Evolutionary conservation across 1,140 invertebrate species (phyloP).

Genomic region (Cyphomyrmex costatus): DNA sequence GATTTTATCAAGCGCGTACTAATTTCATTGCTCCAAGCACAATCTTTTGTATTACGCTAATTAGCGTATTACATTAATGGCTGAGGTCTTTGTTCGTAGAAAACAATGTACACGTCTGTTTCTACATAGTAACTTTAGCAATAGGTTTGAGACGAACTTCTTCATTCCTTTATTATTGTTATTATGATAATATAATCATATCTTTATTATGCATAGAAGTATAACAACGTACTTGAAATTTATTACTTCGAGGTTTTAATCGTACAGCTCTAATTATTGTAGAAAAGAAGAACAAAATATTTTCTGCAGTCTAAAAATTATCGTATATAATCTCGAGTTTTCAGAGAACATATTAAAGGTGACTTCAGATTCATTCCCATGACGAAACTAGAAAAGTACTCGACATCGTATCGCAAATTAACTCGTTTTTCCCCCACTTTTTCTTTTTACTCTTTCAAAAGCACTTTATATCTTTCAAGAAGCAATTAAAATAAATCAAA

Average conservation of each 20-base stretch:
- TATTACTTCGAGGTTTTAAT: not conserved
- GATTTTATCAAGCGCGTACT: constrained; percentile 18
- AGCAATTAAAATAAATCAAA: constrained; percentile 62
- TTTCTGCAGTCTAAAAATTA: constrained; percentile 8
- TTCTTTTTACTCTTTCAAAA: not conserved
- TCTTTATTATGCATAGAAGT: not conserved
- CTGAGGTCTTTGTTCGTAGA: not conserved
- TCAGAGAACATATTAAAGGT: not conserved
- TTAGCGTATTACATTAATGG: constrained; percentile 18
- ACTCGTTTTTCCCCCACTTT: not conserved
- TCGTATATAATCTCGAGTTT: not conserved
- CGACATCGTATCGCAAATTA: constrained; percentile 17
- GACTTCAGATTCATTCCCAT: constrained; percentile 5
- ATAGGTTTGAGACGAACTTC: not conserved
- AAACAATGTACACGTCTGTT: not conserved
- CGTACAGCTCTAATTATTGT: too few relatives aligned
- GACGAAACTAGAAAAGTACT: constrained; percentile 11
- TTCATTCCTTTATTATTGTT: not conserved
- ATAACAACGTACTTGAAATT: not conserved
- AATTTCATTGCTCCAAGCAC: not conserved
- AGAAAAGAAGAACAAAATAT: not conserved
- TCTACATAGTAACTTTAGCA: not conserved
- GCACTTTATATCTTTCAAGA: not conserved
- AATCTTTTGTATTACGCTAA: constrained; percentile 37
- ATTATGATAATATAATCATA: constrained; percentile 3